These are phyloP conservation scores for Drosophila triauraria DNA, from an alignment of 1,140 invertebrate genomes.

Conservation along the genomic window DNA sequence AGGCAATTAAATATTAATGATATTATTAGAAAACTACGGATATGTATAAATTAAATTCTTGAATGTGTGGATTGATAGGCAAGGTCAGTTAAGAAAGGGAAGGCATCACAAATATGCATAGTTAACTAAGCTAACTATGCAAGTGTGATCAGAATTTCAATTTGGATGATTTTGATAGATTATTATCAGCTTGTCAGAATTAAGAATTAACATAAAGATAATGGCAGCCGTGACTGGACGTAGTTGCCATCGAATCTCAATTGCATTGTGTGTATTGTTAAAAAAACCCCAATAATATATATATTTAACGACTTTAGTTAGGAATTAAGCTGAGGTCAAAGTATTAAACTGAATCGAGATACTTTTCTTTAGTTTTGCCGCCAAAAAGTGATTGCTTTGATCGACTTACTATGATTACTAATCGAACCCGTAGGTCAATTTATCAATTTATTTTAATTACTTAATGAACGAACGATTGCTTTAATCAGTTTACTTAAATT, in stretches of 20 bases:
- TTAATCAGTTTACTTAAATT: neutral
- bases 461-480: too few relatives aligned
- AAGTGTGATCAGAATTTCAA: conserved; percentile 1
- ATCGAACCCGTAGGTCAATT: too few relatives aligned
- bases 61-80: neutral
- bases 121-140: neutral
- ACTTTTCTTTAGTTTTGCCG: too few relatives aligned
- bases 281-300: too few relatives aligned
- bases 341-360: too few relatives aligned
- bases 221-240: neutral
- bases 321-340: neutral
- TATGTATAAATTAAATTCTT: neutral
- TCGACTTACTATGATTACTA: too few relatives aligned
- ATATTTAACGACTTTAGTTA: neutral
- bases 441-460: too few relatives aligned
- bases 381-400: too few relatives aligned
- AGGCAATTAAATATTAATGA: neutral
- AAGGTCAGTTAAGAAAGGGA: neutral
- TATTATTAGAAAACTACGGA: neutral
- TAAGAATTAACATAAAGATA: conserved; percentile 4
- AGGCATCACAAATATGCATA: neutral
- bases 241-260: neutral
- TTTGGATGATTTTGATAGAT: neutral
- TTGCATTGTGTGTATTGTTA: neutral
- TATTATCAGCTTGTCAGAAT: neutral